These are phyloP conservation scores for Coelogynopora nodosa DNA, from an alignment of 2,888 invertebrate species.

Conservation along the genomic window DNA sequence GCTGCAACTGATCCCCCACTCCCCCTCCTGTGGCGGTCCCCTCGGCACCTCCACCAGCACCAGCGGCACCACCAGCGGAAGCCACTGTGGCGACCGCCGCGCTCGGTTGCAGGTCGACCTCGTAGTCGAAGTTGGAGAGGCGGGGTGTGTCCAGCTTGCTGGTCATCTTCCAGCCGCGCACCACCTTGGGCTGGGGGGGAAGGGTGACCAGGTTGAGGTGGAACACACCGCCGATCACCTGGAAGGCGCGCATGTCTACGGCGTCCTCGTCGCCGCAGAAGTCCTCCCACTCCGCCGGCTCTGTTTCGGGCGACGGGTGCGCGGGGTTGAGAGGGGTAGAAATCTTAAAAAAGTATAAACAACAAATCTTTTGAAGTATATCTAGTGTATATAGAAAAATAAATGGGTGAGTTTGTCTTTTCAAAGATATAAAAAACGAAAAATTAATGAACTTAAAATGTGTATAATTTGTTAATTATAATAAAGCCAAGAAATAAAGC, in stretches of 20 bases:
- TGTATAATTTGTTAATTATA: too few relatives aligned
- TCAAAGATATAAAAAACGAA: too few relatives aligned
- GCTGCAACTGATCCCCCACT: not conserved
- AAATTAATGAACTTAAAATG: too few relatives aligned
- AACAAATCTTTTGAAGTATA: too few relatives aligned
- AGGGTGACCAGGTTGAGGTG: conserved; percentile 57
- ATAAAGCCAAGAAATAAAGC: too few relatives aligned
- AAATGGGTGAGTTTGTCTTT: too few relatives aligned
- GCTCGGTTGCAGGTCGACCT: not conserved
- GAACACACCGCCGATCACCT: conserved; percentile 58
- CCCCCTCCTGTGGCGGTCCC: too few relatives aligned
- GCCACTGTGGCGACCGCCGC: not conserved
- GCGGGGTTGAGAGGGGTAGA: not conserved
- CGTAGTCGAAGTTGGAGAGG: conserved; percentile 19
- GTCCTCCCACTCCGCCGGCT: conserved; percentile 57
- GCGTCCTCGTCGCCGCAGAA: conserved; percentile 60
- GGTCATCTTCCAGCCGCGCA: conserved; percentile 43
- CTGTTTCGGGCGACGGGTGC: conserved; percentile 49
- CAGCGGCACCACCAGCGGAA: not conserved
- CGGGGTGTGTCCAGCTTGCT: conserved; percentile 35
- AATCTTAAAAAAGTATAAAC: not conserved
- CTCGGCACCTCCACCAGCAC: conserved; percentile 51
- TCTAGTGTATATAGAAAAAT: too few relatives aligned
- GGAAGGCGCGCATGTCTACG: conserved; percentile 57
- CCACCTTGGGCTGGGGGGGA: conserved; percentile 58